phyloP scores from a whole-genome alignment of 23 tunicate genomes.

The Botrylloides violaceus region DNA sequence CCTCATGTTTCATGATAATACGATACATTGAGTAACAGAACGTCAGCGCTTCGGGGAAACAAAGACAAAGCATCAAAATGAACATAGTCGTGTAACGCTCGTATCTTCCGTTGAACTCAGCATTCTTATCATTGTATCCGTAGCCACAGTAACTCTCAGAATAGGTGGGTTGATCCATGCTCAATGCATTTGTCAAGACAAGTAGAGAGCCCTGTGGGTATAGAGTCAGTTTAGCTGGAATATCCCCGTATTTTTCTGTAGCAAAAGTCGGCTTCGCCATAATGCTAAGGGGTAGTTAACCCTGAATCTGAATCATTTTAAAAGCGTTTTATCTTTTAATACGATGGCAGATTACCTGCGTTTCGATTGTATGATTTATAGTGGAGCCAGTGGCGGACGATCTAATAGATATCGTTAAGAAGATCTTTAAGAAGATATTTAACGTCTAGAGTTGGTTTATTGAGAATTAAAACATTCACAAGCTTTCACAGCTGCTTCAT shows the following conservation, averaged over 20 bases:
- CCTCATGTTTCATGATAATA: constrained; percentile 53
- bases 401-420: too few relatives aligned
- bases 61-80: constrained; percentile 16
- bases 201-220: constrained; percentile 6
- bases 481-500: too few relatives aligned
- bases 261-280: background rate
- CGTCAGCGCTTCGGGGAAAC: constrained; percentile 60
- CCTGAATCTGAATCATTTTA: too few relatives aligned
- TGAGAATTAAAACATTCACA: too few relatives aligned
- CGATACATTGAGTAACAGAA: constrained; percentile 66
- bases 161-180: background rate
- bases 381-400: too few relatives aligned
- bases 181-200: background rate
- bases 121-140: constrained; percentile 29
- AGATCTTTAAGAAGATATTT: too few relatives aligned
- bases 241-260: background rate
- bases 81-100: constrained; percentile 36
- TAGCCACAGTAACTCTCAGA: background rate
- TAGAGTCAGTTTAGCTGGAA: too few relatives aligned
- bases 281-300: too few relatives aligned
- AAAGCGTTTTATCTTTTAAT: too few relatives aligned
- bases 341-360: too few relatives aligned
- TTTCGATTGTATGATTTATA: too few relatives aligned
- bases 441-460: too few relatives aligned
- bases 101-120: background rate